These are phyloP conservation scores for Podiceps cristatus DNA, from an alignment of 2,113 vertebrate genomes.

Conservation along the genomic window DNA sequence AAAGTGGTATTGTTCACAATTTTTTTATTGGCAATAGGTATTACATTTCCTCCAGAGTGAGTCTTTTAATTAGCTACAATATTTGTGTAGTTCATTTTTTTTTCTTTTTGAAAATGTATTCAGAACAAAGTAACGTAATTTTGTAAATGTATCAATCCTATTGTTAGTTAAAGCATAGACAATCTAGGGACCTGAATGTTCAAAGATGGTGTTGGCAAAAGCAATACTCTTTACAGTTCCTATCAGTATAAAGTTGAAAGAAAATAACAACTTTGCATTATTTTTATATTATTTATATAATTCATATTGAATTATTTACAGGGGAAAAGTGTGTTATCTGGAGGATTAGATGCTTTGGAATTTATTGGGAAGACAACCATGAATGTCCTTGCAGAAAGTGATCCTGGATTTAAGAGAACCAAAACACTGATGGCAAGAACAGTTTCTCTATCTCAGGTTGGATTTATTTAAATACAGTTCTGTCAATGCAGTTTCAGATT, in stretches of 20 bases:
- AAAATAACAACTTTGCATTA: neutral
- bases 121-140: neutral
- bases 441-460: conserved; percentile 92
- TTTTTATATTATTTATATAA: neutral
- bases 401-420: conserved; percentile 96
- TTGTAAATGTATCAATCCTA: neutral
- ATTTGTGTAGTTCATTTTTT: neutral
- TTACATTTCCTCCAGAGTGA: neutral
- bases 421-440: conserved; percentile 96
- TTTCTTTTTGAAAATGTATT: neutral
- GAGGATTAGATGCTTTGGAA: conserved; percentile 96
- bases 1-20: neutral
- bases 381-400: conserved; percentile 95
- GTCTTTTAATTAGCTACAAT: neutral
- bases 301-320: conserved; percentile 23
- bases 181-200: conserved; percentile 23
- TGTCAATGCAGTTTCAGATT: neutral
- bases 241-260: neutral
- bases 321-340: conserved; percentile 94
- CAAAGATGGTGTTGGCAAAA: neutral
- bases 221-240: neutral
- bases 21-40: neutral
- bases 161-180: neutral
- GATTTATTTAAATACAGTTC: neutral
- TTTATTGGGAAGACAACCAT: conserved; percentile 99